Conservation (phyloP, 2,888 invertebrate species). For the Nymphalis c-album region DNA sequence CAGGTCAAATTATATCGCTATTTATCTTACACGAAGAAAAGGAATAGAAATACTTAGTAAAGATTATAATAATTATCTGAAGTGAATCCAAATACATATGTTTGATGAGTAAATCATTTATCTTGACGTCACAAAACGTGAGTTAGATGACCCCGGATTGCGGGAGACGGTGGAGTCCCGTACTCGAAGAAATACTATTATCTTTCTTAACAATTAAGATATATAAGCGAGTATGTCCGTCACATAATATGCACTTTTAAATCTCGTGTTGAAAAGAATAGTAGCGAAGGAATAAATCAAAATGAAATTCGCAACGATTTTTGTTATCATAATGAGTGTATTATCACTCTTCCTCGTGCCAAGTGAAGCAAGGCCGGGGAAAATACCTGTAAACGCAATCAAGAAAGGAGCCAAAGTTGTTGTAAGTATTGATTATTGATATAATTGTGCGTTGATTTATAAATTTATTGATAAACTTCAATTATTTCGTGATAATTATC, state of each 20-base stretch:
- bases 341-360: constrained; percentile 30
- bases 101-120: constrained; percentile 30
- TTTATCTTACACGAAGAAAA: too few species aligned
- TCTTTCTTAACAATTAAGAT: constrained; percentile 16
- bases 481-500: too few species aligned
- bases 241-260: constrained; percentile 6
- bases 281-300: constrained; percentile 12
- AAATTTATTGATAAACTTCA: too few species aligned
- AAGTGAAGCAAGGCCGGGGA: constrained; percentile 45
- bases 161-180: constrained; percentile 38
- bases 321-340: constrained; percentile 33
- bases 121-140: constrained; percentile 3
- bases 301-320: constrained; percentile 38
- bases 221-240: constrained; percentile 22
- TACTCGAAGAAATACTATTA: constrained; percentile 22
- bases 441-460: background rate
- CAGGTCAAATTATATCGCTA: too few species aligned
- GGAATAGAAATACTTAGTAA: too few species aligned
- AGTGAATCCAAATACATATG: constrained; percentile 38
- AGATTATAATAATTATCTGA: too few species aligned
- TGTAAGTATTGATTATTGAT: constrained; percentile 43
- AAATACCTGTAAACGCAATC: constrained; percentile 51
- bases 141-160: constrained; percentile 12
- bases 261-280: constrained; percentile 4
- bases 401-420: constrained; percentile 50